Evolutionary conservation across 2,797 vertebrate genomes (phyloP), one percentile per base, ranked within the genome.

Genomic region (Ataeniobius toweri): DNA sequence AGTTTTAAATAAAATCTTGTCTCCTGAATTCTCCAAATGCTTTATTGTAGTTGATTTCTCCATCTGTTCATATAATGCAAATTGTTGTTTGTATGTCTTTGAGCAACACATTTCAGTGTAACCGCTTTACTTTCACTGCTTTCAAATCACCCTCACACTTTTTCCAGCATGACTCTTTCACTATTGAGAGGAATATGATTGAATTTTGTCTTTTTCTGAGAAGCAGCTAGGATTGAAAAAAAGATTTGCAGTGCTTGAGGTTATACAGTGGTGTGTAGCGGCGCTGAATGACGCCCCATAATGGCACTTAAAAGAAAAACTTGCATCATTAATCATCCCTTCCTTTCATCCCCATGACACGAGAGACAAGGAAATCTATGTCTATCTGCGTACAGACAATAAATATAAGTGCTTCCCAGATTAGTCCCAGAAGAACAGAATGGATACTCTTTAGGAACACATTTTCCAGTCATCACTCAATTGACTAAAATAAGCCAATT

Each of bases 401-500:
- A 97, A 97, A 96, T 96, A 97, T 95, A 95, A 95, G 96, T 93
- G 94, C 95, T 97, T 96, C 87, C 85, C 95, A 96, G 96, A 97
- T 97, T 96, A 97, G 96, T 97, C 97, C 96, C 96, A 88, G 86
- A 92, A 96, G 96, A 96, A 96, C 95, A 88, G 92, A 91, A 86
- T 89, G 86, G 89, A 94, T 94, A 95, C 93, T 94, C 93, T 93
- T 93, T 94, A 93, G 91, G 91, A 91, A 85, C 90, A 94, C 95
- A 96, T 96, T 97, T 96, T 96, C 93, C 92, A 95, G 94, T 94
- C 95, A 96, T 98, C 96, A 96, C 94, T 98, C 96, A 97, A 93
- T 92, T 91, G 94, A 95, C 96, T 96, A 95, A 97, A 97, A 97
- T 96, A 95, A 98, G 95, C 95, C 92, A 96, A 96, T 97, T 97